These are phyloP conservation scores for Patella vulgata DNA, from an alignment of 1,140 invertebrate genomes.

Conservation along the genomic window DNA sequence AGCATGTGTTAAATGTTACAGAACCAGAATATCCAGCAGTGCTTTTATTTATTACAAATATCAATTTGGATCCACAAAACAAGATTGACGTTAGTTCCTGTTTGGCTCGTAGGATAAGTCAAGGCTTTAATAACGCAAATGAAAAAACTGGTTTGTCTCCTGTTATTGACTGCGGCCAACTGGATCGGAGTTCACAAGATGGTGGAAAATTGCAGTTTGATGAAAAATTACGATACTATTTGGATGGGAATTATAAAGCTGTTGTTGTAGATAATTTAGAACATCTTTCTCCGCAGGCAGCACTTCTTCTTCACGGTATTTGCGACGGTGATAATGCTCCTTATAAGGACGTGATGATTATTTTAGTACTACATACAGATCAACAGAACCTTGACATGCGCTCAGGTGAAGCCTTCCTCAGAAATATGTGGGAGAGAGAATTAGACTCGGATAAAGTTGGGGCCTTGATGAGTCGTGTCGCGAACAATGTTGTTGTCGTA, in stretches of 20 bases:
- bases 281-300: conserved; percentile 31
- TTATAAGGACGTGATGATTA: conserved; percentile 48
- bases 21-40: conserved; percentile 40
- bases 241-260: conserved; percentile 9
- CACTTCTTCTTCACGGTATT: conserved; percentile 52
- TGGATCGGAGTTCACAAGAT: conserved; percentile 8
- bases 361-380: conserved; percentile 30
- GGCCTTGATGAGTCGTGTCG: conserved; percentile 46
- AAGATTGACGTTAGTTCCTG: conserved; percentile 19
- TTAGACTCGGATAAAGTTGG: conserved; percentile 48
- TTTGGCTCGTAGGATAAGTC: conserved; percentile 19
- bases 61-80: conserved; percentile 2
- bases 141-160: background rate
- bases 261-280: conserved; percentile 51
- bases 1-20: conserved; percentile 28
- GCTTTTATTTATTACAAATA: conserved; percentile 32
- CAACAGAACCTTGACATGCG: conserved; percentile 1
- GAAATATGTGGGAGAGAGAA: conserved; percentile 33
- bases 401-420: conserved; percentile 31
- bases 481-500: conserved; percentile 48
- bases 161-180: conserved; percentile 18
- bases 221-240: conserved; percentile 25
- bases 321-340: conserved; percentile 59
- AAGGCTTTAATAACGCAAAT: conserved; percentile 21
- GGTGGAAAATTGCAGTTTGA: conserved; percentile 40